Evolutionary conservation across 1,140 invertebrate species (phyloP).

Genomic region (Colletes gigas): DNA sequence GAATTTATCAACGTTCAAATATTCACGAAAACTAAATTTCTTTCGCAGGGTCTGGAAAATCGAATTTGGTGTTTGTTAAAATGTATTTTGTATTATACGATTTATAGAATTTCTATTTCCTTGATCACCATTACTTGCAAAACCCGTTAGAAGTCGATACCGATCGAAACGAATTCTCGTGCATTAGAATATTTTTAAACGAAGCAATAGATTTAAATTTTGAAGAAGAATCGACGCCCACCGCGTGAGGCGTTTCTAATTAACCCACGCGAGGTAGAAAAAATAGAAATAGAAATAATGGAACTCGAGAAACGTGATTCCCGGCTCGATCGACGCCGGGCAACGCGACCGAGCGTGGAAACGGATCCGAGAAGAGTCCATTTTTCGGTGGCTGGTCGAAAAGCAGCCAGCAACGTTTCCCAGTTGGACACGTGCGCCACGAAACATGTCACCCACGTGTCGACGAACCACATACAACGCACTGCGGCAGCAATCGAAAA

Average conservation of each 20-base stretch:
- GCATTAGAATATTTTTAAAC: no score
- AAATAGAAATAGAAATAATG: background rate
- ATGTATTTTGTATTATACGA: no score
- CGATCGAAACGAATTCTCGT: no score
- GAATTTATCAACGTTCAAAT: background rate
- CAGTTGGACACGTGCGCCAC: background rate
- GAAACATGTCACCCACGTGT: background rate
- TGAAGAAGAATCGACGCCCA: no score
- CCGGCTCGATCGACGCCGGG: no score
- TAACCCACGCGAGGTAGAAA: background rate
- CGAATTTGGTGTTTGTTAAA: no score
- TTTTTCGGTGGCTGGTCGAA: background rate
- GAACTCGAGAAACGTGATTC: background rate
- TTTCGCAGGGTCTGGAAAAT: no score
- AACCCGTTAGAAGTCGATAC: no score
- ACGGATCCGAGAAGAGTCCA: conserved; percentile 41
- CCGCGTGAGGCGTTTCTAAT: no score
- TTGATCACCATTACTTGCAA: no score
- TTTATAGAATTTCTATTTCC: no score
- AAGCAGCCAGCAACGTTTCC: background rate
- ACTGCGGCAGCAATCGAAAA: background rate
- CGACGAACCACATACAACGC: background rate
- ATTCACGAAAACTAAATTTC: background rate
- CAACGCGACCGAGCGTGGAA: background rate
- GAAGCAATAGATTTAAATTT: no score